Base-by-base conservation (phyloP, 2,797 vertebrate genomes). In the Dendrocincla fuliginosa region DNA sequence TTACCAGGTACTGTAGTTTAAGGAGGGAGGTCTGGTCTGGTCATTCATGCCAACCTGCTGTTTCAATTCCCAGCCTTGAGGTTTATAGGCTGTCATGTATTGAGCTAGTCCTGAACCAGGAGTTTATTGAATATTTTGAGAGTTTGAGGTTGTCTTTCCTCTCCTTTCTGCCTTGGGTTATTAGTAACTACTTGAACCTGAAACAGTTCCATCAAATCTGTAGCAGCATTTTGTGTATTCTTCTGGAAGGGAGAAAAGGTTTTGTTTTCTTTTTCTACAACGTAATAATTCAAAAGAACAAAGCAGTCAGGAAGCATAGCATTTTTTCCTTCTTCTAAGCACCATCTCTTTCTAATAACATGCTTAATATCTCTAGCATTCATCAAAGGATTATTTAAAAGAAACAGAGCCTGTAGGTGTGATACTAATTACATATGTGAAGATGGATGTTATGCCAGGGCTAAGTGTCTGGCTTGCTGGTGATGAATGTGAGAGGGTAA, bases 351-450 rank as follows among this genome's bases (percentile, higher is more conserved):
- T 93, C 93, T 94, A 94, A 95, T 84, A 96, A 89, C 73, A 79
- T 25, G 30, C 60, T 93, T 93, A 96, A 85, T 95, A 96, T 93
- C 92, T 96, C 77, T n/a, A 83, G 80, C 63, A 90, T 91, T 91
- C 92, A 95, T 96, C 96, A 96, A 96, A 96, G 90, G 95, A 96
- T 95, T 94, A 91, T 95, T 92, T 93, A 91, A 87, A 86, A 93
- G 96, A 95, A 95, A 92, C 67, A 96, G 95, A 93, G 88, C 94
- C 94, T 91, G 91, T 95, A 96, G 96, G 91, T 94, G 94, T 96
- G 96, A 95, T 94, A 61, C 90, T 96, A 96, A 97, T 96, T 97
- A 96, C 55, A 44, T 63, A 41, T 32, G 89, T 92, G 91, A 94
- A 89, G 92, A 94, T 87, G 79, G 85, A 94, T 95, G 64, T 94